Conservation (phyloP, 2,113 vertebrate species). For the mouse (Mus musculus) region GRCm39 chr10:58839001-58839500, state of each 20-base stretch:
- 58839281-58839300: neutral
- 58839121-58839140: neutral
- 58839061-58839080: neutral
- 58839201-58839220: neutral
- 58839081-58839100: neutral
- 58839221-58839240: too few relatives aligned
- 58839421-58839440: neutral
- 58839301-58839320: too few relatives aligned
- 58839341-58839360: too few relatives aligned
- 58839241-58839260: neutral
- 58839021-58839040: neutral
- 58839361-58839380: neutral
- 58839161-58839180: neutral
- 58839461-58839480: too few relatives aligned
- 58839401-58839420: neutral
- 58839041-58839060: too few relatives aligned
- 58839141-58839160: neutral
- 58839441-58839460: neutral
- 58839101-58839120: neutral
- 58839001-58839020: neutral
- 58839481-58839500: too few relatives aligned
- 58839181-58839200: neutral
- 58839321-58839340: neutral
- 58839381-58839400: neutral
- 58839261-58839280: neutral